Base-by-base conservation (phyloP, 2,797 vertebrate species). In the Synaphobranchus kaupii region DNA sequence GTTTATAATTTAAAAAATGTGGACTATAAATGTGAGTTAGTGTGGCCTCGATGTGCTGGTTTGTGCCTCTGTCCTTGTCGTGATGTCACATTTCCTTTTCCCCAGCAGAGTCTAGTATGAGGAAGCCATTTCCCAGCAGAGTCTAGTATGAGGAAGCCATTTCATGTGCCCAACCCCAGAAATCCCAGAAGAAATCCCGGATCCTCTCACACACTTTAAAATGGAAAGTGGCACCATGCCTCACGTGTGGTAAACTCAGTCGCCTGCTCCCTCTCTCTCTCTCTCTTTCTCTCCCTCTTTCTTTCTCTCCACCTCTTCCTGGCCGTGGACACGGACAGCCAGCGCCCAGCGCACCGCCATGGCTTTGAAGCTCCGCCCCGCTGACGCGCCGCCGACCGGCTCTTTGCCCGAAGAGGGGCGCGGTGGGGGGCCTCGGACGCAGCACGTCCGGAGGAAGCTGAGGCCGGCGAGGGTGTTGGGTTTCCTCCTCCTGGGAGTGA, bases 361-460 rank as follows among this genome's bases (percentile, higher is more conserved):
- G 94, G 93, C 93, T 89, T 91, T 93, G 89, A 89, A 89, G 83
- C 87, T 90, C 68, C 90, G 90, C 84, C 90, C 88, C 68, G 52
- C 90, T 71, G 88, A 85, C 85, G 91, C 90, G 90, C 87, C 86
- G 85, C 89, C 90, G 4, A 1, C 68, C 34, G 39, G 81, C 81
- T 80, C 85, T 76, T 80, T 50, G 58, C 88, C 88, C 60, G 85
- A 87, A 84, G 63, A 66, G 63, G 28, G 68, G 12, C 91, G 91
- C 0, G 54, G 90, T 83, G 95, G 92, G 92, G 92, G 92, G 89
- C 93, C 93, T 82, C 94, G 90, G 81, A 92, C 93, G 89, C 95
- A 94, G 86, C 93, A 92, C 39, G 90, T 97, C 87, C 96, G 93
- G 91, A 98, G 97, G 95, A 99, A 98, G 96, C 93, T 98, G 92